Conservation (phyloP, 2,888 invertebrate genomes). For the Vanessa cardui region DNA sequence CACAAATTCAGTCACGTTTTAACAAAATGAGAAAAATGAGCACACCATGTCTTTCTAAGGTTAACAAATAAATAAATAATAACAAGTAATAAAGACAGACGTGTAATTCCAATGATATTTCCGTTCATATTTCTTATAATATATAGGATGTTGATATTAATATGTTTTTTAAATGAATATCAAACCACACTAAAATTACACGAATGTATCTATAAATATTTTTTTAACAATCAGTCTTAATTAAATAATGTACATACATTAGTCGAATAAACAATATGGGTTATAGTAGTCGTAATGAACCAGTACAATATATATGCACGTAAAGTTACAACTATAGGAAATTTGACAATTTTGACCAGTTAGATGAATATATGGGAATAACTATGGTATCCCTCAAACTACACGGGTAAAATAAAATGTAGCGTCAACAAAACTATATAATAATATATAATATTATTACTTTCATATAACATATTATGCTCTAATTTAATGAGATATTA, state of each 20-base stretch:
- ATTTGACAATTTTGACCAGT: not conserved
- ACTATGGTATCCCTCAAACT: too few relatives aligned
- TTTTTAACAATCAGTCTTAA: conserved; percentile 72
- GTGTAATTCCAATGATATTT: conserved; percentile 16
- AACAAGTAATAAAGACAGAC: conserved; percentile 42
- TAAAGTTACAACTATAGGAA: not conserved
- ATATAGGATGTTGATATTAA: not conserved
- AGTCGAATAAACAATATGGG: conserved; percentile 12
- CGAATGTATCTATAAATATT: conserved; percentile 26
- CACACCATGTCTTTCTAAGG: conserved; percentile 39
- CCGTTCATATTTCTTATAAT: not conserved
- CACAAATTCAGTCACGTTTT: conserved; percentile 19
- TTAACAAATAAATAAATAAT: conserved; percentile 52
- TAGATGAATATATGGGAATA: too few relatives aligned
- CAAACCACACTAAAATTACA: conserved; percentile 19
- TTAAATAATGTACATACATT: conserved; percentile 23
- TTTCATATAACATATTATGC: too few relatives aligned
- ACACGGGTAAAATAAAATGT: too few relatives aligned
- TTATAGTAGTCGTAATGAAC: not conserved
- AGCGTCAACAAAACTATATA: too few relatives aligned
- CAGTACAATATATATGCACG: not conserved
- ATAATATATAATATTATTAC: too few relatives aligned
- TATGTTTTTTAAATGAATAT: not conserved
- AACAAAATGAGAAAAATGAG: conserved; percentile 34
- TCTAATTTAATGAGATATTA: too few relatives aligned